Evolutionary conservation across 2,113 vertebrate genomes (phyloP).

Genomic region (Dasyprocta punctata): DNA sequence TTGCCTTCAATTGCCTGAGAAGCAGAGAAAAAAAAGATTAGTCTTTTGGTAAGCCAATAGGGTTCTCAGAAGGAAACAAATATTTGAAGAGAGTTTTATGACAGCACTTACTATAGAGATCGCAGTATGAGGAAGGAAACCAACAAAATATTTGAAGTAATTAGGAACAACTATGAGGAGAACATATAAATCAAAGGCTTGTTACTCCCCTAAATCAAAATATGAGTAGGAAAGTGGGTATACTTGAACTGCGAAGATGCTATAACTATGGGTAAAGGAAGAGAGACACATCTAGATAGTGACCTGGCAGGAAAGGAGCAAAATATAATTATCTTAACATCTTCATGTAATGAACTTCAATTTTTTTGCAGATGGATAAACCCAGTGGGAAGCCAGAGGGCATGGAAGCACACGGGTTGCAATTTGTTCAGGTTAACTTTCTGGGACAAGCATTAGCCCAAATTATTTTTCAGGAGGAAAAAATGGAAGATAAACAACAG

Average conservation of each 20-base stretch:
- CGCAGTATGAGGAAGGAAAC: background rate
- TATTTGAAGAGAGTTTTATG: background rate
- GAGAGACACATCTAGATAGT: background rate
- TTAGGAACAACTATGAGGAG: background rate
- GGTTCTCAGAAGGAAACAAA: background rate
- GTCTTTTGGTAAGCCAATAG: background rate
- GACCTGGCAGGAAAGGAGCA: background rate
- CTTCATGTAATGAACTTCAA: background rate
- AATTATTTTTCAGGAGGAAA: background rate
- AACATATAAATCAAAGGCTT: background rate
- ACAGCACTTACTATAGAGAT: background rate
- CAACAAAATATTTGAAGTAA: background rate
- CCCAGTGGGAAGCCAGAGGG: background rate
- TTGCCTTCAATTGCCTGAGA: background rate
- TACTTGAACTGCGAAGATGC: background rate
- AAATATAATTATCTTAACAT: background rate
- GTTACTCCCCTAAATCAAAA: background rate
- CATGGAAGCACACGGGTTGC: background rate
- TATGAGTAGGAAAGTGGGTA: no score
- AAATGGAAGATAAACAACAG: background rate
- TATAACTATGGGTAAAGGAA: background rate
- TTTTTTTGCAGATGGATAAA: background rate
- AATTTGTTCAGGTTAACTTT: background rate
- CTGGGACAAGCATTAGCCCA: background rate
- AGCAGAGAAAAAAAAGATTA: background rate